Percentiles rank a stretch among this genome's conserved stretches.
phyloP scores from a whole-genome alignment of 2,888 invertebrate genomes.

The Abrostola tripartita region DNA sequence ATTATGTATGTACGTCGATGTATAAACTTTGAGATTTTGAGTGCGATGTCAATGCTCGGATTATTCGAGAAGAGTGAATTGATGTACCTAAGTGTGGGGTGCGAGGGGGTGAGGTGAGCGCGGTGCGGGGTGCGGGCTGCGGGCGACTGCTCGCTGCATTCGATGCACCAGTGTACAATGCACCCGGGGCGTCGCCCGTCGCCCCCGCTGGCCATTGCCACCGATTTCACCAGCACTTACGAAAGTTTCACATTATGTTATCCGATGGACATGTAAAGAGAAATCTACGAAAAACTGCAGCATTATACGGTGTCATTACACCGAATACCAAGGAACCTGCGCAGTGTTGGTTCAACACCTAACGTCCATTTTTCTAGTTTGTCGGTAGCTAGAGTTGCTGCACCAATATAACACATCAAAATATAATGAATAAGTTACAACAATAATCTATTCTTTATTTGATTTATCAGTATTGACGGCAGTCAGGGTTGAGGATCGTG shows the following conservation, averaged over 20 bases:
- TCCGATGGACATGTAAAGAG: slow-evolving; percentile 36
- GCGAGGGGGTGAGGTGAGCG: slow-evolving; percentile 49
- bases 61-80: slow-evolving; percentile 80
- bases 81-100: slow-evolving; percentile 62
- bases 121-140: slow-evolving; percentile 53
- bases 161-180: slow-evolving; percentile 74
- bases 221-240: slow-evolving; percentile 72
- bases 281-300: slow-evolving; percentile 24
- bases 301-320: slow-evolving; percentile 24
- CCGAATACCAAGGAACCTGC: background rate
- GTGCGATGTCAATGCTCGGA: slow-evolving; percentile 82
- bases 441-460: too few species aligned
- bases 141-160: slow-evolving; percentile 67
- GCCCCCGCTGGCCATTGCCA: slow-evolving; percentile 76
- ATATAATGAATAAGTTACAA: too few species aligned
- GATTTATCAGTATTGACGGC: too few species aligned
- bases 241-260: slow-evolving; percentile 61
- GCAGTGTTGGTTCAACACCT: background rate
- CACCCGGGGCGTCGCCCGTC: slow-evolving; percentile 63
- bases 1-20: slow-evolving; percentile 59
- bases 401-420: too few species aligned
- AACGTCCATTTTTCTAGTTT: background rate
- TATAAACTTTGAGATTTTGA: slow-evolving; percentile 73
- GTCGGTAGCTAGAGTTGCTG: background rate
- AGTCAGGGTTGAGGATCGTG: too few species aligned